Percentiles rank a stretch among this genome's conserved stretches.
Evolutionary conservation across 2,113 vertebrate species (phyloP).

Genomic region (Sceloporus tristichus): DNA sequence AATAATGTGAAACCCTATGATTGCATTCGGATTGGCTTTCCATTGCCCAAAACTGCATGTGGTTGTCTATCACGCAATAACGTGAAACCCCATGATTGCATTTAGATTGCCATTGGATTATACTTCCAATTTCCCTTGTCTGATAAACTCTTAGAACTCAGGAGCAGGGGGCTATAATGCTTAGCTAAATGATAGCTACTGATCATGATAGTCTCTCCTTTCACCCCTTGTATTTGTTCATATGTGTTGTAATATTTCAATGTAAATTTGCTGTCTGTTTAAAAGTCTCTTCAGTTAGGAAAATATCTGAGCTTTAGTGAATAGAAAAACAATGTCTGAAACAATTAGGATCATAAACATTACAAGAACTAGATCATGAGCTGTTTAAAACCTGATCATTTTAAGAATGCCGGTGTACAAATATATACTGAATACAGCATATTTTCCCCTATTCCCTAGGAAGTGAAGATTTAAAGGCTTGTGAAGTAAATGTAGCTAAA

Average conservation of each 20-base stretch:
- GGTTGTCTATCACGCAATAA: too few relatives aligned
- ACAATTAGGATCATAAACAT: background rate
- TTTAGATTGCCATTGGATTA: too few relatives aligned
- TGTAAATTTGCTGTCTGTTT: background rate
- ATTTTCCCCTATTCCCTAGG: background rate
- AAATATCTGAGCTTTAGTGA: slow-evolving; percentile 3
- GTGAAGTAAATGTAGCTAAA: background rate
- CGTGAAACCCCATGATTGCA: too few relatives aligned
- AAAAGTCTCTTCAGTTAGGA: slow-evolving; percentile 19
- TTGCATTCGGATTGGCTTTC: too few relatives aligned
- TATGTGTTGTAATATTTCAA: slow-evolving; percentile 3
- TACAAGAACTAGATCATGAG: background rate
- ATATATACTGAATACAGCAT: background rate
- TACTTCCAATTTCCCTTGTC: too few relatives aligned
- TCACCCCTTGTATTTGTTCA: background rate
- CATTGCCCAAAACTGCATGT: too few relatives aligned
- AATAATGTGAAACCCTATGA: too few relatives aligned
- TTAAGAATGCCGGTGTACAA: background rate
- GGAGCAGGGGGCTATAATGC: background rate
- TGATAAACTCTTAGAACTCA: too few relatives aligned
- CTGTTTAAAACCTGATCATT: background rate
- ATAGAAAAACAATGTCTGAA: background rate
- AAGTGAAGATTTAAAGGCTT: background rate
- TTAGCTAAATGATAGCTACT: background rate
- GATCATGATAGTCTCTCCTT: background rate